Conservation (phyloP, 2,797 vertebrate genomes). For the Schizopygopsis malacanthus region DNA sequence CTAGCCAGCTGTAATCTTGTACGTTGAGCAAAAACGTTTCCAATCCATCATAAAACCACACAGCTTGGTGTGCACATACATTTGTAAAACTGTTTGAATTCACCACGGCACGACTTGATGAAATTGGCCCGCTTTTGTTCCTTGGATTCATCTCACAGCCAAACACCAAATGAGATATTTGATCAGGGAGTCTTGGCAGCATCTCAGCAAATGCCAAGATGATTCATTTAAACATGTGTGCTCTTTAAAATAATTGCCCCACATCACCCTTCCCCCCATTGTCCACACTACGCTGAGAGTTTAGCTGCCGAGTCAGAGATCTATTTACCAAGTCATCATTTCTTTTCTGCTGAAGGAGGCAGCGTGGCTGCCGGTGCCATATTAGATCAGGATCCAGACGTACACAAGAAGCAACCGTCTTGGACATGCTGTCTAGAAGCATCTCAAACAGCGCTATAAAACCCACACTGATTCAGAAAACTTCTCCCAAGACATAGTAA, state of each 20-base stretch:
- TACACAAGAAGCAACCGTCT: slow-evolving; percentile 77
- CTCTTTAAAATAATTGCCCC: slow-evolving; percentile 62
- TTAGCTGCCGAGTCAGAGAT: slow-evolving; percentile 72
- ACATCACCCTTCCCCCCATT: slow-evolving; percentile 61
- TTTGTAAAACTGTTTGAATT: slow-evolving; percentile 69
- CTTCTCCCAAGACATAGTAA: slow-evolving; percentile 65
- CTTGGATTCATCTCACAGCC: slow-evolving; percentile 39
- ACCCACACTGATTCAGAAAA: slow-evolving; percentile 71
- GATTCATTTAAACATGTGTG: slow-evolving; percentile 50
- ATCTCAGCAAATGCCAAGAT: slow-evolving; percentile 43
- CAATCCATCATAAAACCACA: slow-evolving; percentile 66
- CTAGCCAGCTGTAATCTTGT: slow-evolving; percentile 48
- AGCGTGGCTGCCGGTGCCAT: slow-evolving; percentile 76
- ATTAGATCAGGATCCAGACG: slow-evolving; percentile 78
- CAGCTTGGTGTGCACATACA: slow-evolving; percentile 70
- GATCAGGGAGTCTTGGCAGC: slow-evolving; percentile 22
- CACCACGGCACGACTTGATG: slow-evolving; percentile 17
- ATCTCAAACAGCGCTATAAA: slow-evolving; percentile 73
- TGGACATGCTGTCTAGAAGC: slow-evolving; percentile 78
- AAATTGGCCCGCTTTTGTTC: slow-evolving; percentile 44
- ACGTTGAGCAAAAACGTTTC: slow-evolving; percentile 54
- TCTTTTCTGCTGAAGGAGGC: slow-evolving; percentile 80
- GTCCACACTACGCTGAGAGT: slow-evolving; percentile 61
- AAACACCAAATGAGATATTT: slow-evolving; percentile 47
- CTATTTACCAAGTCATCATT: slow-evolving; percentile 76